Percentiles rank a stretch among this genome's conserved stretches.
These are phyloP conservation scores for Sabatieria punctata DNA, from an alignment of 2,888 invertebrate species.

Conservation along the genomic window DNA sequence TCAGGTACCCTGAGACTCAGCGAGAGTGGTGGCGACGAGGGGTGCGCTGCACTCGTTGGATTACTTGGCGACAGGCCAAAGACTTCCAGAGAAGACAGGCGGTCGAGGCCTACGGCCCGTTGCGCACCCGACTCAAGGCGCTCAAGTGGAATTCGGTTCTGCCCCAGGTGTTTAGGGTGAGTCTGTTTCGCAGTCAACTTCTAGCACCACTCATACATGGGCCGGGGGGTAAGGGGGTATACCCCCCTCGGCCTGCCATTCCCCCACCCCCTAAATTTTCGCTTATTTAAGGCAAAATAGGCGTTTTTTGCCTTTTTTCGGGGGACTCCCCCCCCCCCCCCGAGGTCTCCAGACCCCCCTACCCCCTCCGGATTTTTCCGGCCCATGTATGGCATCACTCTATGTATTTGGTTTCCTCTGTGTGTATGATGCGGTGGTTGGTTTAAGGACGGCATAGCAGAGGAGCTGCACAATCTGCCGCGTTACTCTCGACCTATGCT, in stretches of 20 bases:
- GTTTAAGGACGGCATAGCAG: constrained; percentile 26
- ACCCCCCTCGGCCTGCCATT: no score
- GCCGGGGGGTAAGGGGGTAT: no score
- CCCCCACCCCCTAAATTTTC: not conserved
- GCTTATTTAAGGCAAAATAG: not conserved
- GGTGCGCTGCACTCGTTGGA: constrained; percentile 41
- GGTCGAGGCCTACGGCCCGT: constrained; percentile 54
- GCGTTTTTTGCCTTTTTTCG: no score
- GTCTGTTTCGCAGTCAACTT: not conserved
- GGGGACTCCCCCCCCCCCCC: no score
- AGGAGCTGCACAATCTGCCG: constrained; percentile 31
- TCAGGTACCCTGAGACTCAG: constrained; percentile 17
- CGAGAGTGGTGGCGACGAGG: constrained; percentile 30
- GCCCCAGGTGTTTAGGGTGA: constrained; percentile 51
- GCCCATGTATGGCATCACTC: no score
- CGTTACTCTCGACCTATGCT: constrained; percentile 27
- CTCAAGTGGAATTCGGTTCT: constrained; percentile 66
- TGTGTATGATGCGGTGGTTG: constrained; percentile 14
- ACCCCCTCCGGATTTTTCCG: no score
- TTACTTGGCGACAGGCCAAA: constrained; percentile 63
- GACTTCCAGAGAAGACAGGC: constrained; percentile 65
- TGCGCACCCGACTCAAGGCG: constrained; percentile 60
- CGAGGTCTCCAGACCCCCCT: no score
- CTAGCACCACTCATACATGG: no score
- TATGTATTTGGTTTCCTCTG: no score